phyloP scores from a whole-genome alignment of 2,113 vertebrate species.

The Mixornis gularis region DNA sequence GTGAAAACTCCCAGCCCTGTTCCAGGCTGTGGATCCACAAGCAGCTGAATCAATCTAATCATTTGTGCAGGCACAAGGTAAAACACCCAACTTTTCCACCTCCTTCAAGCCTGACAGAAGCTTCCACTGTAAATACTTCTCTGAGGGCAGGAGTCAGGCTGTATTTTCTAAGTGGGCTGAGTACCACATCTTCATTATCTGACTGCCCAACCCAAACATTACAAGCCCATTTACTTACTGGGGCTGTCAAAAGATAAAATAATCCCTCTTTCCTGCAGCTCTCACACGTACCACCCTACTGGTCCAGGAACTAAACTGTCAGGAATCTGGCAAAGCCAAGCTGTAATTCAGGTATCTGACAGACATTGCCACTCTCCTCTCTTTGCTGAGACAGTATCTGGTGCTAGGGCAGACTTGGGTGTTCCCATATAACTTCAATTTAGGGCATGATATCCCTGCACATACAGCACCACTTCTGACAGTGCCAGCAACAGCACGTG shows the following conservation, averaged over 20 bases:
- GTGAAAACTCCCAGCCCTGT: not conserved
- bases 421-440: rapidly evolving
- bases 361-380: not conserved
- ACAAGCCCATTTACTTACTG: not conserved
- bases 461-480: not conserved
- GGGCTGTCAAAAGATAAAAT: not conserved
- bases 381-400: not conserved
- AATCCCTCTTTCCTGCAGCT: not conserved
- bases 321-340: not conserved
- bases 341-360: not conserved
- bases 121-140: not conserved
- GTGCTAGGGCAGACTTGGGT: not conserved
- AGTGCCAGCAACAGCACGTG: not conserved
- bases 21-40: not conserved
- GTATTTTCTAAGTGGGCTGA: not conserved
- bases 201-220: not conserved
- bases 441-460: not conserved
- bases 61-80: not conserved
- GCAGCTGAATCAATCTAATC: not conserved
- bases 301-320: not conserved
- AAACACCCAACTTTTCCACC: not conserved
- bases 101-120: not conserved
- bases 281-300: not conserved
- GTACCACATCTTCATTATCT: not conserved
- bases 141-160: not conserved